phyloP scores from a whole-genome alignment of 1,140 invertebrate genomes.

The Ceratosolen solmsi region DNA sequence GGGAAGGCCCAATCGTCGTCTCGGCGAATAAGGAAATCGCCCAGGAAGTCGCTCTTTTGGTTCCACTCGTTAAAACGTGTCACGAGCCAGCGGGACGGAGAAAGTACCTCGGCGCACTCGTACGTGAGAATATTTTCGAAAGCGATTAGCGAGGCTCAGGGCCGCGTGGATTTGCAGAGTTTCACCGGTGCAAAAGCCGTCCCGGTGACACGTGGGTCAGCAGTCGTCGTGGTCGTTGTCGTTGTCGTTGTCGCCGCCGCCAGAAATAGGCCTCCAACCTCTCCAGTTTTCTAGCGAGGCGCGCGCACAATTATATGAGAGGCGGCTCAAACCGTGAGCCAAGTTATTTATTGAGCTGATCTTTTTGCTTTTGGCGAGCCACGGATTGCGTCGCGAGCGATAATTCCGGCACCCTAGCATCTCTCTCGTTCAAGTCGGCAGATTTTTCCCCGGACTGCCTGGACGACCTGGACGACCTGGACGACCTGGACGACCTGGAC shows the following conservation, averaged over 20 bases:
- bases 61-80: too few relatives aligned
- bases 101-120: not conserved
- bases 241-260: conserved; percentile 60
- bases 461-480: too few relatives aligned
- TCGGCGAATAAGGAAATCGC: too few relatives aligned
- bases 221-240: not conserved
- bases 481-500: too few relatives aligned
- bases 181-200: conserved; percentile 58
- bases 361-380: conserved; percentile 60
- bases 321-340: too few relatives aligned
- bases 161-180: conserved; percentile 54
- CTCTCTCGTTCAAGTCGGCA: not conserved
- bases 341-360: conserved; percentile 71
- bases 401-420: conserved; percentile 31
- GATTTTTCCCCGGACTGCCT: too few relatives aligned
- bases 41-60: too few relatives aligned
- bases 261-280: conserved; percentile 51
- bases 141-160: conserved; percentile 1
- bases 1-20: too few relatives aligned
- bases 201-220: conserved; percentile 46
- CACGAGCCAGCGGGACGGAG: not conserved
- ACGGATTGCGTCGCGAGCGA: not conserved
- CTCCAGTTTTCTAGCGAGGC: conserved; percentile 63
- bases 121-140: conserved; percentile 9
- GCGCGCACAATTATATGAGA: too few relatives aligned